Percentiles rank a stretch among this genome's conserved stretches.
Conservation (phyloP, 2,888 invertebrate species). For the Dicyrtoma fusca region DNA sequence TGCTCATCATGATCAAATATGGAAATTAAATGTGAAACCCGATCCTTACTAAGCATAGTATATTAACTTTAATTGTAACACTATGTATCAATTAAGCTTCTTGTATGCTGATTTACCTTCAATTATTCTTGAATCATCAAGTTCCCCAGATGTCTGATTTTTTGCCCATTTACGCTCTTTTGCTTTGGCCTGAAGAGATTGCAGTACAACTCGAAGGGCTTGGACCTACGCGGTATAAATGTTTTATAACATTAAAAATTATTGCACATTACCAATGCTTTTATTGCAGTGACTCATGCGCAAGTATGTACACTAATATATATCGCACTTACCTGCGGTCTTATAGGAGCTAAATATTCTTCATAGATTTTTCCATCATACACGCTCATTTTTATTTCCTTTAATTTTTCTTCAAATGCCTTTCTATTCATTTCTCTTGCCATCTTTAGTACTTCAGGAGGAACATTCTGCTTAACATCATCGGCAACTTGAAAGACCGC, state of each 20-base stretch:
- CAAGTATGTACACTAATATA: constrained; percentile 13
- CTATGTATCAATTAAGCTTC: no score
- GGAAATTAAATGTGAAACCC: background rate
- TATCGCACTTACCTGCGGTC: constrained; percentile 68
- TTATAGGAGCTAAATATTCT: constrained; percentile 76
- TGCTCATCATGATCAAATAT: background rate
- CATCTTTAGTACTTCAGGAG: constrained; percentile 83
- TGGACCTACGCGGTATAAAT: constrained; percentile 65
- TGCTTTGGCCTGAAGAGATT: constrained; percentile 85
- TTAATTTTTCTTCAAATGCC: constrained; percentile 81
- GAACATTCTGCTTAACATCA: constrained; percentile 85
- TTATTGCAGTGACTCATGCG: background rate
- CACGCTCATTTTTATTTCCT: constrained; percentile 93
- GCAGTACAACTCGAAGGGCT: constrained; percentile 81
- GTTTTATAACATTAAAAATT: constrained; percentile 11
- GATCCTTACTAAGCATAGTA: no score
- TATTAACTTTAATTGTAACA: no score
- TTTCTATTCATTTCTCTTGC: constrained; percentile 91
- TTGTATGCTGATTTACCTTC: constrained; percentile 71
- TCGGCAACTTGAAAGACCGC: constrained; percentile 90
- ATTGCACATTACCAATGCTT: background rate
- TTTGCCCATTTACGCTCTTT: constrained; percentile 92
- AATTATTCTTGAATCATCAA: constrained; percentile 92
- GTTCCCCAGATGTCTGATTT: constrained; percentile 92
- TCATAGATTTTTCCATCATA: constrained; percentile 87